A percentile compares a stretch with the other conserved stretches of the same genome.
Evolutionary conservation across 2,888 invertebrate species (phyloP).

Genomic region (Ectemnius lituratus): DNA sequence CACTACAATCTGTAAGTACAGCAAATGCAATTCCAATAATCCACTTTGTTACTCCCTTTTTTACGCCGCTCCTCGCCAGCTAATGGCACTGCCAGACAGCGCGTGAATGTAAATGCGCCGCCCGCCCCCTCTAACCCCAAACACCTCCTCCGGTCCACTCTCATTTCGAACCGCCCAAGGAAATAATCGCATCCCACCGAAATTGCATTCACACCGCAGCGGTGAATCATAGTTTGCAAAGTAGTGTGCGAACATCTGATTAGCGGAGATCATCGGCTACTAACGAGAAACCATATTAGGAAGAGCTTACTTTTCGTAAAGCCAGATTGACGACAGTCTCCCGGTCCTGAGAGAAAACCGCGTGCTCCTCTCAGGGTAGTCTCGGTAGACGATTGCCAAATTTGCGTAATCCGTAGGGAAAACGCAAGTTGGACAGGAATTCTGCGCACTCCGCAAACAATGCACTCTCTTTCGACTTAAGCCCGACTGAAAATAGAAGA

Average conservation of each 20-base stretch:
- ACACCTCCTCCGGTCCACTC: too few relatives aligned
- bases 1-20: constrained; percentile 98
- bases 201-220: too few relatives aligned
- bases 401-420: constrained; percentile 45
- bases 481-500: constrained; percentile 7
- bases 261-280: too few relatives aligned
- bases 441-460: constrained; percentile 24
- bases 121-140: not conserved
- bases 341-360: too few relatives aligned
- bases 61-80: constrained; percentile 2
- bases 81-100: constrained; percentile 26
- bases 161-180: too few relatives aligned
- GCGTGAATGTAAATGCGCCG: constrained; percentile 4
- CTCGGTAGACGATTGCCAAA: constrained; percentile 19
- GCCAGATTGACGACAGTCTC: too few relatives aligned
- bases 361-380: too few relatives aligned
- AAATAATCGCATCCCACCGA: too few relatives aligned
- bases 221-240: too few relatives aligned
- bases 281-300: too few relatives aligned
- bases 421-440: constrained; percentile 29
- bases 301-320: too few relatives aligned
- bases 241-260: too few relatives aligned
- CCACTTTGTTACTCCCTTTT: constrained; percentile 34
- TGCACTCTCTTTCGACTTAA: constrained; percentile 40
- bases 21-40: constrained; percentile 45